Evolutionary conservation across 2,797 vertebrate species (phyloP).

Genomic region (Varecia variegata): DNA sequence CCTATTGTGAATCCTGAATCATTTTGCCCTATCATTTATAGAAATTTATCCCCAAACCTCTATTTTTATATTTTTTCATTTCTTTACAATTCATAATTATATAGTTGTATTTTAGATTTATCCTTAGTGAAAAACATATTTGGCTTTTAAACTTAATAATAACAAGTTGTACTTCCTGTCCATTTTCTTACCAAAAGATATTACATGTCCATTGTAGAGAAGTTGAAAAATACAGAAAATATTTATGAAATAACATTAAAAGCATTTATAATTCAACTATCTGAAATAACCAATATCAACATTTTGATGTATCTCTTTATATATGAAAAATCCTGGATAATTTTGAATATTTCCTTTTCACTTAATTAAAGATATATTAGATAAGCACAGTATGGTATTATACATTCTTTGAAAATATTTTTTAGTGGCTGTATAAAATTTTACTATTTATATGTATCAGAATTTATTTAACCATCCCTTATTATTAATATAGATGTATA

Average conservation of each 20-base stretch:
- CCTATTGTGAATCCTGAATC: not conserved
- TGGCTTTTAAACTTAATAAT: slow-evolving; percentile 3
- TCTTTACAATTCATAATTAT: slow-evolving; percentile 12
- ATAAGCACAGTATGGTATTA: not conserved
- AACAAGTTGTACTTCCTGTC: not conserved
- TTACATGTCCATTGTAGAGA: not conserved
- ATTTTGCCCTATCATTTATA: not conserved
- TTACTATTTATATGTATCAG: not conserved
- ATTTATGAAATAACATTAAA: not conserved
- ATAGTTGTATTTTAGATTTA: not conserved
- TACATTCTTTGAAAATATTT: not conserved
- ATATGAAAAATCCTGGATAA: not conserved
- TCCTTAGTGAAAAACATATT: not conserved
- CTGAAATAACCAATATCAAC: not conserved
- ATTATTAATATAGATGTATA: not conserved
- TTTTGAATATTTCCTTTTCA: slow-evolving; percentile 4
- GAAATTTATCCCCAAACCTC: not conserved
- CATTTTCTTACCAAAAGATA: not conserved
- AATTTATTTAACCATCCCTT: not conserved
- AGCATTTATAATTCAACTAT: not conserved
- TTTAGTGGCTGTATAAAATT: not conserved
- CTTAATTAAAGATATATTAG: not conserved
- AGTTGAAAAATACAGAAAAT: not conserved
- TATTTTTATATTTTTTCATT: not conserved
- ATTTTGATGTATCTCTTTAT: not conserved